Evolutionary conservation across 2,797 vertebrate genomes (phyloP).

Genomic region (Chloroceryle inda): DNA sequence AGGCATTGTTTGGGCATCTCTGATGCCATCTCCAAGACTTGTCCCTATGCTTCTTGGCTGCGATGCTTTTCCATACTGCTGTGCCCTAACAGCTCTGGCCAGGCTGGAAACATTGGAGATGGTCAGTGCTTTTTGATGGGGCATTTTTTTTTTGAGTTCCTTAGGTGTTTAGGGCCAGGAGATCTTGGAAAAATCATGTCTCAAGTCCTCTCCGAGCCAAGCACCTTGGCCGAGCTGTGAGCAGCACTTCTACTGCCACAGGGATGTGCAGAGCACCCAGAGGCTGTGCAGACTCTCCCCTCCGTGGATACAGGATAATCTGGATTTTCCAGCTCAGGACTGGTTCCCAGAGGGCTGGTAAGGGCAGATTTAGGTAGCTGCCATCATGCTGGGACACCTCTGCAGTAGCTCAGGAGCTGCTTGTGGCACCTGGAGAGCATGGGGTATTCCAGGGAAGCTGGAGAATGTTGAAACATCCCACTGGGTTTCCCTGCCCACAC

Average conservation of each 20-base stretch:
- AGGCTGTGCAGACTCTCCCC: not conserved
- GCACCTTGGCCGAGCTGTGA: not conserved
- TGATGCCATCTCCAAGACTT: not conserved
- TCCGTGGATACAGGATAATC: not conserved
- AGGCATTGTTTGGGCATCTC: not conserved
- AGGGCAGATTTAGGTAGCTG: not conserved
- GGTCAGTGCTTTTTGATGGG: not conserved
- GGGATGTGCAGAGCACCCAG: not conserved
- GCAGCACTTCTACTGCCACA: fast-evolving
- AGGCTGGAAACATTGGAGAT: not conserved
- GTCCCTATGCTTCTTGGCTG: not conserved
- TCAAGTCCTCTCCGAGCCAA: not conserved
- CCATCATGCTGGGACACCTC: not conserved
- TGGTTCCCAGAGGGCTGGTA: not conserved
- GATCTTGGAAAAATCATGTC: not conserved
- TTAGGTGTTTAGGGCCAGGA: not conserved
- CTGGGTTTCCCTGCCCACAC: not conserved
- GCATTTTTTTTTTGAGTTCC: not conserved
- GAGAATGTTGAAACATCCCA: not conserved
- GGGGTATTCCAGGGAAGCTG: not conserved
- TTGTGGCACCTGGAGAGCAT: not conserved
- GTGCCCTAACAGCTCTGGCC: not conserved
- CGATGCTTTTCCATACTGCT: fast-evolving
- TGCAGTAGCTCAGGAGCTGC: not conserved
- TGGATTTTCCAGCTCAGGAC: slow-evolving; percentile 46